phyloP scores from a whole-genome alignment of 2,888 invertebrate genomes.

The Callyntrura sp. region DNA sequence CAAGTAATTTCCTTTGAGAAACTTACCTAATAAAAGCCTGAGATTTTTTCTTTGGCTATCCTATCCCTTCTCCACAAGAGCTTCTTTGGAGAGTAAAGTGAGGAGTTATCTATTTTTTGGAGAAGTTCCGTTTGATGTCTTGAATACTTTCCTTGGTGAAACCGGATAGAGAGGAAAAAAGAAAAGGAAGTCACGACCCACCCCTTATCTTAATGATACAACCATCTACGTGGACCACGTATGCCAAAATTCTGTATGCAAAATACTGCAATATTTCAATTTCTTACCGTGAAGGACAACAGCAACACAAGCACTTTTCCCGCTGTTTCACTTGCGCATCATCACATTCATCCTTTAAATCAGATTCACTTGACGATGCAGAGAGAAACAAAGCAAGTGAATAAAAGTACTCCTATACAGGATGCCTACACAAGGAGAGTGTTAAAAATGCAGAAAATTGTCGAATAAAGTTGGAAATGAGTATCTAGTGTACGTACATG shows the following conservation, averaged over 20 bases:
- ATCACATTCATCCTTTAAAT: neutral
- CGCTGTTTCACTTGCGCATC: neutral
- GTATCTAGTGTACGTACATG: no score
- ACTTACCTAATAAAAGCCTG: conserved; percentile 32
- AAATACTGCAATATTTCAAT: conserved; percentile 28
- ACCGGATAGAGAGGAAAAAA: conserved; percentile 13
- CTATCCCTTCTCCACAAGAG: neutral
- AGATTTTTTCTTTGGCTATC: neutral
- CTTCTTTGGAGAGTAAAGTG: neutral
- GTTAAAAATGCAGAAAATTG: neutral
- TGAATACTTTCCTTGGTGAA: neutral
- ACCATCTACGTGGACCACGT: neutral
- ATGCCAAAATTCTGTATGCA: neutral
- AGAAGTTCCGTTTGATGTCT: conserved; percentile 22
- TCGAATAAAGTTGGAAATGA: neutral
- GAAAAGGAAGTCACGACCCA: conserved; percentile 41
- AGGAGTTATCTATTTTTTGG: conserved; percentile 11
- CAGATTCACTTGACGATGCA: neutral
- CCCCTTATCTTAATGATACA: conserved; percentile 63
- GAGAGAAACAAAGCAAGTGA: conserved; percentile 12
- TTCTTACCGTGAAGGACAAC: conserved; percentile 27
- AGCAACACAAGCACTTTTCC: conserved; percentile 31
- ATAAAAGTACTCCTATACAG: neutral
- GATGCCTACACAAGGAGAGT: neutral
- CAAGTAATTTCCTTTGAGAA: conserved; percentile 36